These are phyloP conservation scores for Okamejei kenojei DNA, from an alignment of 2,797 vertebrate species.

Conservation along the genomic window DNA sequence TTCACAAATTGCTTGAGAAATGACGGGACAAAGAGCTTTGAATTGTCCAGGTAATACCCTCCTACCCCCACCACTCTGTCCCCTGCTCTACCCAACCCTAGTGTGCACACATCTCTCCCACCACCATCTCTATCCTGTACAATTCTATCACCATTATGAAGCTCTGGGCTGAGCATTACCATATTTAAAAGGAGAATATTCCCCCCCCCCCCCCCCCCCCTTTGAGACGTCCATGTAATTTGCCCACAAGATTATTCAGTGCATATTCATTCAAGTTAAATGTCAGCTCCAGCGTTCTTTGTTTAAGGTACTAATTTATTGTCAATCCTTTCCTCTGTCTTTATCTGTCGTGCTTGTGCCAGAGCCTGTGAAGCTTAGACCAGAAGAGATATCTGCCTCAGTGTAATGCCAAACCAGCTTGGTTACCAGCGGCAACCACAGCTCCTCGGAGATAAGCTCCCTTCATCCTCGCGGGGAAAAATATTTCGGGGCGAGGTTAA, in stretches of 20 bases:
- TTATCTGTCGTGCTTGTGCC: background rate
- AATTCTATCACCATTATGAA: background rate
- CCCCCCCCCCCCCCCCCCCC: no score
- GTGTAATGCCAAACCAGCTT: background rate
- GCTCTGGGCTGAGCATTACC: background rate
- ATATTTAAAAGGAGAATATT: background rate
- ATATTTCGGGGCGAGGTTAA: background rate
- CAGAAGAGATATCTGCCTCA: background rate
- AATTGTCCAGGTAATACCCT: no score
- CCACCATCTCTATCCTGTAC: background rate
- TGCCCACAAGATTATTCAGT: background rate
- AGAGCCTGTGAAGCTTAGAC: background rate
- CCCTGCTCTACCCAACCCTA: no score
- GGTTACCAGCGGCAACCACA: background rate
- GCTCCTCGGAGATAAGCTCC: background rate
- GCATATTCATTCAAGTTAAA: background rate
- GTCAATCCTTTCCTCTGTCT: background rate
- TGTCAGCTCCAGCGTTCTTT: background rate
- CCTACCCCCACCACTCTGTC: no score
- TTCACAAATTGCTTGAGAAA: background rate
- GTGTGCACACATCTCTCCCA: no score
- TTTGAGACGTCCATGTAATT: background rate
- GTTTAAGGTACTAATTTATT: slow-evolving; percentile 7
- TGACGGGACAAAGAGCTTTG: background rate
- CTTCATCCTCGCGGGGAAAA: background rate